Conservation (phyloP, 1,140 invertebrate genomes). For the Drosophila kohkoa region DNA sequence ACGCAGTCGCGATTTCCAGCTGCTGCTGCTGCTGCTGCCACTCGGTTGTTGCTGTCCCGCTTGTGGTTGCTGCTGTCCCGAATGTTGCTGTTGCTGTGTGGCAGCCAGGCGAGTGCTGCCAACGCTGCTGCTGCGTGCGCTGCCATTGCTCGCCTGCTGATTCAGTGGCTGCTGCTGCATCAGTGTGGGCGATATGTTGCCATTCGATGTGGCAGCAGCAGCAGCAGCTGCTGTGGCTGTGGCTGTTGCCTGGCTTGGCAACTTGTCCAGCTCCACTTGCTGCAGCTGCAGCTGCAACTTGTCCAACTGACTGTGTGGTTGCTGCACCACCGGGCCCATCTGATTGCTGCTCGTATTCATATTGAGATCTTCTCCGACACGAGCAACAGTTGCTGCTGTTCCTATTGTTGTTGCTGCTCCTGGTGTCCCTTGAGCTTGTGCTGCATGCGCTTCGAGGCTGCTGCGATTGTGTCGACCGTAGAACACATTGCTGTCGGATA, state of each 20-base stretch:
- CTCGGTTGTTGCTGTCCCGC: conserved; percentile 7
- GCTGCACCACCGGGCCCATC: conserved; percentile 28
- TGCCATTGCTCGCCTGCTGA: conserved; percentile 58
- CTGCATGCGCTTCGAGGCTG: conserved; percentile 50
- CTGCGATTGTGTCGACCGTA: conserved; percentile 79
- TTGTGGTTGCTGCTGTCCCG: conserved; percentile 1
- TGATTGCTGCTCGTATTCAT: conserved; percentile 68
- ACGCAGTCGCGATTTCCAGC: conserved; percentile 77
- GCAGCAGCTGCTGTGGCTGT: not conserved
- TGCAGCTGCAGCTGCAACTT: conserved; percentile 46
- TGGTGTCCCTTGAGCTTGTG: not conserved
- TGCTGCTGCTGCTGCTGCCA: conserved; percentile 45
- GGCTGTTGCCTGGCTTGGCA: not conserved
- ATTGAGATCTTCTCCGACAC: conserved; percentile 65
- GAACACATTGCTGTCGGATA: conserved; percentile 84
- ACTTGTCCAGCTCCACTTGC: conserved; percentile 1
- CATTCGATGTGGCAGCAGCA: conserved; percentile 53
- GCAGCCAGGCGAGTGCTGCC: conserved; percentile 8
- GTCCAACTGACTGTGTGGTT: conserved; percentile 15
- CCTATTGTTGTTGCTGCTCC: conserved; percentile 14
- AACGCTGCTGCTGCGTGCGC: conserved; percentile 35
- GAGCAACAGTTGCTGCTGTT: conserved; percentile 4
- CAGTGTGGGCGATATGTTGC: conserved; percentile 63
- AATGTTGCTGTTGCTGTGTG: not conserved
- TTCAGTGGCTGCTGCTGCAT: conserved; percentile 24